Evolutionary conservation across 2,888 invertebrate genomes (phyloP).

Genomic region (Conomelus anceps): DNA sequence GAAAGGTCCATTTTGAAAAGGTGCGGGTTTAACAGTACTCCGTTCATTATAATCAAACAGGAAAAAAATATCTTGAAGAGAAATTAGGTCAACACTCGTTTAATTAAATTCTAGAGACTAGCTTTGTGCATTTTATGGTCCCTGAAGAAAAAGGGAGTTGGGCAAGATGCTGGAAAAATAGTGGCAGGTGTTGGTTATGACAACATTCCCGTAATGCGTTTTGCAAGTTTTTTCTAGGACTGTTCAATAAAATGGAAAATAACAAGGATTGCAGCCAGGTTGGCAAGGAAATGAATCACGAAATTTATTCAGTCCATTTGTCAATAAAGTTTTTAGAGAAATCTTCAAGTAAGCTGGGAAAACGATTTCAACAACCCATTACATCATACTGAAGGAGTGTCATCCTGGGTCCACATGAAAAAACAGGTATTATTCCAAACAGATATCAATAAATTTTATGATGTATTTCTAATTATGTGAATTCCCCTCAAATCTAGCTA

Average conservation of each 20-base stretch:
- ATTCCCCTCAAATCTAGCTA: no score
- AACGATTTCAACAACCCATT: no score
- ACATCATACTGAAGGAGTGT: no score
- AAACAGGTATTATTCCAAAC: no score
- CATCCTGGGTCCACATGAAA: no score
- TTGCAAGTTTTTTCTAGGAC: not conserved
- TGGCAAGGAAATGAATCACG: not conserved
- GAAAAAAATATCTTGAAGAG: not conserved
- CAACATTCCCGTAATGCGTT: not conserved
- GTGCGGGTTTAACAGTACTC: no score
- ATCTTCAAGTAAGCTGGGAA: no score
- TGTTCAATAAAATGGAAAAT: not conserved
- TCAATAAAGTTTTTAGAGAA: not conserved
- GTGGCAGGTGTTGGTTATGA: not conserved
- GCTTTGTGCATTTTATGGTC: not conserved
- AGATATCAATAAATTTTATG: no score
- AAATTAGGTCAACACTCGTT: not conserved
- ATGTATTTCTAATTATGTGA: no score
- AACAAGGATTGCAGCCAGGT: not conserved
- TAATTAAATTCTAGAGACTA: not conserved
- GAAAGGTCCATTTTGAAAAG: no score
- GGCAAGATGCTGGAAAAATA: not conserved
- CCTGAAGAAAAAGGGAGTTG: not conserved
- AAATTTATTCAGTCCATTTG: not conserved
- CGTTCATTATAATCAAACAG: no score